phyloP scores from a whole-genome alignment of 1,140 invertebrate genomes.

The Meteorus sp. region DNA sequence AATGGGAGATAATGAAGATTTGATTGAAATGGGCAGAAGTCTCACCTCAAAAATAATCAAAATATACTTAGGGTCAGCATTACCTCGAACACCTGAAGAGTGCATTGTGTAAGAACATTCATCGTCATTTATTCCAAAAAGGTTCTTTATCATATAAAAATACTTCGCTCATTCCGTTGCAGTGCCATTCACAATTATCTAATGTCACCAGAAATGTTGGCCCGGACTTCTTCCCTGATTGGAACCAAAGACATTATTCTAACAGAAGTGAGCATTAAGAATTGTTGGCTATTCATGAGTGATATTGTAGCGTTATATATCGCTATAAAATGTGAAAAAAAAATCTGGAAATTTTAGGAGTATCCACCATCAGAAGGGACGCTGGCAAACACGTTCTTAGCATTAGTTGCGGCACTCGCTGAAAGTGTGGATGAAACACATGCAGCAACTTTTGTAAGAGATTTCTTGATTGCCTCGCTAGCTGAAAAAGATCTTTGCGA shows the following conservation, averaged over 20 bases:
- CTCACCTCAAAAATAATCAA: constrained; percentile 64
- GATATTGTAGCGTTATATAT: too few species aligned
- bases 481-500: constrained; percentile 80
- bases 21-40: constrained; percentile 68
- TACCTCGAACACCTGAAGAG: constrained; percentile 75
- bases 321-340: constrained; percentile 6
- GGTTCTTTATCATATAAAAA: not conserved
- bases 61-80: constrained; percentile 63
- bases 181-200: constrained; percentile 69
- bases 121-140: constrained; percentile 2
- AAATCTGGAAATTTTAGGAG: constrained; percentile 61
- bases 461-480: constrained; percentile 83
- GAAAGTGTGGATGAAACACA: constrained; percentile 42
- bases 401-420: constrained; percentile 79
- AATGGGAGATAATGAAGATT: constrained; percentile 68
- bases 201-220: constrained; percentile 66
- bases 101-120: constrained; percentile 61
- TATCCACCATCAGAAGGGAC: constrained; percentile 72
- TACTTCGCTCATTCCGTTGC: constrained; percentile 33
- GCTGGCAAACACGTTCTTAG: constrained; percentile 76
- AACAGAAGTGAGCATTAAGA: constrained; percentile 64
- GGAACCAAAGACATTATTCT: constrained; percentile 84
- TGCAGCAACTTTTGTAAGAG: constrained; percentile 77
- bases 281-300: constrained; percentile 27
- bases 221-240: constrained; percentile 71